A percentile compares a stretch with the other conserved stretches of the same genome.
These are phyloP conservation scores for Gobio gobio DNA, from an alignment of 2,113 vertebrate genomes.

Conservation along the genomic window DNA sequence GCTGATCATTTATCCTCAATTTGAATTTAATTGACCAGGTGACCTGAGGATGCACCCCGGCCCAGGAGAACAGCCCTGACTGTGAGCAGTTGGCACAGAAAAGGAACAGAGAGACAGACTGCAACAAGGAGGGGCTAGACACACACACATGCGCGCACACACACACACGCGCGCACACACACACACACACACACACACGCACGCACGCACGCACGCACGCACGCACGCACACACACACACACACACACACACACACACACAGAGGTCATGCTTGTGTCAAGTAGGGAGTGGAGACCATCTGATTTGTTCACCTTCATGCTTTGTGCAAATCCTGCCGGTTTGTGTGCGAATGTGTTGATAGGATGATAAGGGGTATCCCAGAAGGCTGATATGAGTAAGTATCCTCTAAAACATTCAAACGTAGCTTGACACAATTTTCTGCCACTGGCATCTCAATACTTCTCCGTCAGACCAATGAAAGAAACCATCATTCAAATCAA, in stretches of 20 bases:
- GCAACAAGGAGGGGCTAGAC: constrained; percentile 41
- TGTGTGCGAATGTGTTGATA: constrained; percentile 23
- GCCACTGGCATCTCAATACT: too few species aligned
- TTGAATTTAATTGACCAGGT: constrained; percentile 78
- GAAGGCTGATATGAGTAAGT: background rate
- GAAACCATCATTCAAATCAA: background rate
- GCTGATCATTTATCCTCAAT: constrained; percentile 76
- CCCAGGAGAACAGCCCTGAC: constrained; percentile 57
- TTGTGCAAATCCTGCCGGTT: constrained; percentile 67
- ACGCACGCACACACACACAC: constrained; percentile 9
- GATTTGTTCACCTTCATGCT: constrained; percentile 66
- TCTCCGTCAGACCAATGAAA: background rate
- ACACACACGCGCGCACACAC: constrained; percentile 9
- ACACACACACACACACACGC: constrained; percentile 7
- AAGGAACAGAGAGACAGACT: constrained; percentile 61
- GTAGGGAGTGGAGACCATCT: constrained; percentile 78
- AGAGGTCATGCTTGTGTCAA: constrained; percentile 77
- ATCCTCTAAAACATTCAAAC: background rate
- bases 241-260: constrained; percentile 47
- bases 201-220: constrained; percentile 8
- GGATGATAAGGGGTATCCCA: constrained; percentile 5
- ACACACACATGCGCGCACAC: constrained; percentile 25
- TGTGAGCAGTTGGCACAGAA: constrained; percentile 61
- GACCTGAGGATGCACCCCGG: constrained; percentile 72
- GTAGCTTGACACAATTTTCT: constrained; percentile 3